These are phyloP conservation scores for Macropis europaea DNA, from an alignment of 2,888 invertebrate species.

Conservation along the genomic window DNA sequence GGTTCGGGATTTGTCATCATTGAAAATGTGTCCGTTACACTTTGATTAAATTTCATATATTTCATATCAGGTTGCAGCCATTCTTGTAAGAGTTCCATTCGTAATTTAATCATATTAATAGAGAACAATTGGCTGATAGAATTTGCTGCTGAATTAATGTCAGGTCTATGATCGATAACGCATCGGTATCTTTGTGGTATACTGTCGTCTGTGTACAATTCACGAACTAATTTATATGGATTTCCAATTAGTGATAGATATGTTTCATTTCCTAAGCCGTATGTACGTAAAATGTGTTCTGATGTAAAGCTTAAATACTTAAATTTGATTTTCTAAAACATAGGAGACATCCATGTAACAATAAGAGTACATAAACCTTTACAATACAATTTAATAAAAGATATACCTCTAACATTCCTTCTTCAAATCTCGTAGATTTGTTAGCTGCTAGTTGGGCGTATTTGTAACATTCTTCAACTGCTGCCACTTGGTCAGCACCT, in stretches of 20 bases:
- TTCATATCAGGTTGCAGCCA: slow-evolving; percentile 74
- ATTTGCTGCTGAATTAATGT: slow-evolving; percentile 81
- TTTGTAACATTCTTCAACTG: slow-evolving; percentile 80
- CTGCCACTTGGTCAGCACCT: slow-evolving; percentile 81
- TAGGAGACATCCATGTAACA: background rate
- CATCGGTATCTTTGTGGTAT: slow-evolving; percentile 77
- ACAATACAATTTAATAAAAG: background rate
- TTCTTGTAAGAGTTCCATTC: slow-evolving; percentile 76
- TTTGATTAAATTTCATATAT: slow-evolving; percentile 61
- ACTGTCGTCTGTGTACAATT: slow-evolving; percentile 80
- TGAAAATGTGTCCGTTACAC: slow-evolving; percentile 63
- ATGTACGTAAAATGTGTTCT: slow-evolving; percentile 80
- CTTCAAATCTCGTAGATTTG: slow-evolving; percentile 39
- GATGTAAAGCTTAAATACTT: slow-evolving; percentile 80
- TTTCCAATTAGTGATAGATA: slow-evolving; percentile 79
- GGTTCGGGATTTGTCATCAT: slow-evolving; percentile 35
- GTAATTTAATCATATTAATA: slow-evolving; percentile 77
- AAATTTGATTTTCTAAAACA: slow-evolving; percentile 78
- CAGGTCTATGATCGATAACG: slow-evolving; percentile 74
- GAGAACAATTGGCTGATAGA: slow-evolving; percentile 78
- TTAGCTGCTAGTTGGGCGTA: slow-evolving; percentile 73
- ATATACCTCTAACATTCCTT: slow-evolving; percentile 53
- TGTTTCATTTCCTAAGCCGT: slow-evolving; percentile 78
- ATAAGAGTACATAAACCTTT: background rate
- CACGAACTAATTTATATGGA: slow-evolving; percentile 79